A percentile compares a stretch with the other conserved stretches of the same genome.
These are phyloP conservation scores for Taphrorychus bicolor DNA, from an alignment of 2,888 invertebrate genomes.

Conservation along the genomic window DNA sequence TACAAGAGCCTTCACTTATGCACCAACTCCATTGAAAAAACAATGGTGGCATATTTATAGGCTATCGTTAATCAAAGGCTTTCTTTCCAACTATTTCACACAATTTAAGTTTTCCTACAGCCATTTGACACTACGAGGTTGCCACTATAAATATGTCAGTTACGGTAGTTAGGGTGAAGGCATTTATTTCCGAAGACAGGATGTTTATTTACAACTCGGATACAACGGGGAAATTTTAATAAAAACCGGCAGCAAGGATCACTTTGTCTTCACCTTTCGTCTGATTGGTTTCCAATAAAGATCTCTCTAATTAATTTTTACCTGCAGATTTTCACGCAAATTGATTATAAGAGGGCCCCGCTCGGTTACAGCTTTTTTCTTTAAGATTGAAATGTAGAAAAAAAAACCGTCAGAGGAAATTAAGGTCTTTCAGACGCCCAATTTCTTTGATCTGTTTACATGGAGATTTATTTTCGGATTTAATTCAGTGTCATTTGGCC, in stretches of 20 bases:
- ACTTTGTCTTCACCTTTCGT: not conserved
- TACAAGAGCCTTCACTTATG: too few species aligned
- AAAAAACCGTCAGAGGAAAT: constrained; percentile 12
- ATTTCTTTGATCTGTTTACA: constrained; percentile 12
- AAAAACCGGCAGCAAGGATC: not conserved
- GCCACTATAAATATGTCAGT: constrained; percentile 36
- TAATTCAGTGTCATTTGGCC: constrained; percentile 17
- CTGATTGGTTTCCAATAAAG: not conserved
- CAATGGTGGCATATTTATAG: constrained; percentile 14
- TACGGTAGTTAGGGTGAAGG: constrained; percentile 23
- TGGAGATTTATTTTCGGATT: constrained; percentile 20
- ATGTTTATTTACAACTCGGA: constrained; percentile 28
- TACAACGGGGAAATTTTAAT: not conserved
- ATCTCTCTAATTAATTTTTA: not conserved
- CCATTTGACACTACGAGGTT: constrained; percentile 32
- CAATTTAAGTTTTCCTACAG: constrained; percentile 30
- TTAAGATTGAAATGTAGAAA: not conserved
- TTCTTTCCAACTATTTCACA: constrained; percentile 31
- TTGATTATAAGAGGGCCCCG: constrained; percentile 11
- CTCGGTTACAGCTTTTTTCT: constrained; percentile 7
- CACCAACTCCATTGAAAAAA: not conserved
- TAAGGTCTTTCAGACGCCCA: constrained; percentile 14
- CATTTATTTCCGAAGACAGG: constrained; percentile 31
- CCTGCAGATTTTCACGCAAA: not conserved
- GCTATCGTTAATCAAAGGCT: constrained; percentile 29